Percentiles rank a stretch among this genome's conserved stretches.
Conservation (phyloP, 2,888 invertebrate species). For the Amphipoea lucens region DNA sequence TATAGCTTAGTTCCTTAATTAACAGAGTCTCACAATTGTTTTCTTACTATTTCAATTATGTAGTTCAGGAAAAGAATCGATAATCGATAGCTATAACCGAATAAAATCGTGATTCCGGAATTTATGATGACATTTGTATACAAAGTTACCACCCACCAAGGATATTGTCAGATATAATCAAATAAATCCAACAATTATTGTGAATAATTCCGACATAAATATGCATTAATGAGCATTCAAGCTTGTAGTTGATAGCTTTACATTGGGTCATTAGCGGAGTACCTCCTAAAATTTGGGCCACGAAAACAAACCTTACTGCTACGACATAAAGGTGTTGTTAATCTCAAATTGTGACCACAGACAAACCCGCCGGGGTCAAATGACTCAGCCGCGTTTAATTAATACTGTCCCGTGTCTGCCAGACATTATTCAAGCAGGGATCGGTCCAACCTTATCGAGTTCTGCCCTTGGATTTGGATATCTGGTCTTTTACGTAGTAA, state of each 20-base stretch:
- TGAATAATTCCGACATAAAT: conserved; percentile 44
- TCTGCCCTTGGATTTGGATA: conserved; percentile 54
- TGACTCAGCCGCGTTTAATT: conserved; percentile 65
- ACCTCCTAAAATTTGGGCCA: not conserved
- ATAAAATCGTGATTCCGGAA: not conserved
- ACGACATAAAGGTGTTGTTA: conserved; percentile 17
- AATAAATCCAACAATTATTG: conserved; percentile 36
- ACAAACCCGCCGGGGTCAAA: conserved; percentile 58
- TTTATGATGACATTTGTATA: not conserved
- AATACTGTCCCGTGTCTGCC: conserved; percentile 68
- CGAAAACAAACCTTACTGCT: conserved; percentile 17
- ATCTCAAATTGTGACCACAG: conserved; percentile 29
- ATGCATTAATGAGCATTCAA: conserved; percentile 48
- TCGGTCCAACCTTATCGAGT: conserved; percentile 65
- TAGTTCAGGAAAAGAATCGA: not conserved
- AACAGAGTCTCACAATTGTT: not conserved
- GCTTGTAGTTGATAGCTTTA: conserved; percentile 53
- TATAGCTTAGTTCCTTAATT: not conserved
- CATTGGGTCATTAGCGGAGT: conserved; percentile 34
- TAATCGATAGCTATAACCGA: not conserved
- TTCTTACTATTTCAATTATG: not conserved
- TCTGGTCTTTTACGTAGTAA: conserved; percentile 38
- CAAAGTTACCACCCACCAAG: not conserved
- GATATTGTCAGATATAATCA: conserved; percentile 30
- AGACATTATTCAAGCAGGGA: conserved; percentile 70